A percentile compares a stretch with the other conserved stretches of the same genome.
Evolutionary conservation across 2,113 vertebrate genomes (phyloP).

Genomic region (Thamnophis sirtalis): DNA sequence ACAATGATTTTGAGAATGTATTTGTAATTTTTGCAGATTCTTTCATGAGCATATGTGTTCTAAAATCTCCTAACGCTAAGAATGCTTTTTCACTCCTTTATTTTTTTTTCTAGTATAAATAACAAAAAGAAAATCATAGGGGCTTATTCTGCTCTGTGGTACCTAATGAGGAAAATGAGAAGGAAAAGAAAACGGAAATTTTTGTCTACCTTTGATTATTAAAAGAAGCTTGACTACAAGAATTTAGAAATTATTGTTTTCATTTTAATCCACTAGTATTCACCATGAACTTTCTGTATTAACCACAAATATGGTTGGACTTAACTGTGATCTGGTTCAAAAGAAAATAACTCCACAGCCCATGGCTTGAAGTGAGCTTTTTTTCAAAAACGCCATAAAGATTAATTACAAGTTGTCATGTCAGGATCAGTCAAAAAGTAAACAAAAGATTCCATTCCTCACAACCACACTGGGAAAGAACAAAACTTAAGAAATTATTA

Average conservation of each 20-base stretch:
- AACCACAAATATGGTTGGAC: not conserved
- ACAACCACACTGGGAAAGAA: not conserved
- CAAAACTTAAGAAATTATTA: not conserved
- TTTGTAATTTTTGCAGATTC: slow-evolving; percentile 45
- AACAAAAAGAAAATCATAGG: slow-evolving; percentile 25
- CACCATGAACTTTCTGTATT: not conserved
- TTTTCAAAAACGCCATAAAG: not conserved
- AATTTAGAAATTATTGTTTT: not conserved
- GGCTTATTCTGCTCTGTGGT: slow-evolving; percentile 33
- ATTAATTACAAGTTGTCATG: not conserved
- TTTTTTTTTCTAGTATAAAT: slow-evolving; percentile 47
- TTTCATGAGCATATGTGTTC: slow-evolving; percentile 56
- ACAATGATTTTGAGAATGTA: slow-evolving; percentile 46
- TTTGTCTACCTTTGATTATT: not conserved
- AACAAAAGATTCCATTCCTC: not conserved
- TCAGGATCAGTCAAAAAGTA: not conserved
- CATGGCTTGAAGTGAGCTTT: not conserved
- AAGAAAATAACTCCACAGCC: not conserved
- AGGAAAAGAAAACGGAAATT: not conserved
- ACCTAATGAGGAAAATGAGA: slow-evolving; percentile 15
- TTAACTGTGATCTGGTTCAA: not conserved
- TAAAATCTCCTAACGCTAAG: slow-evolving; percentile 56
- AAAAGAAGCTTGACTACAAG: not conserved
- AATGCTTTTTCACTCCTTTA: slow-evolving; percentile 28
- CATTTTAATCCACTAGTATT: not conserved